These are phyloP conservation scores for Nipponia nippon DNA, from an alignment of 2,113 vertebrate species.

Conservation along the genomic window DNA sequence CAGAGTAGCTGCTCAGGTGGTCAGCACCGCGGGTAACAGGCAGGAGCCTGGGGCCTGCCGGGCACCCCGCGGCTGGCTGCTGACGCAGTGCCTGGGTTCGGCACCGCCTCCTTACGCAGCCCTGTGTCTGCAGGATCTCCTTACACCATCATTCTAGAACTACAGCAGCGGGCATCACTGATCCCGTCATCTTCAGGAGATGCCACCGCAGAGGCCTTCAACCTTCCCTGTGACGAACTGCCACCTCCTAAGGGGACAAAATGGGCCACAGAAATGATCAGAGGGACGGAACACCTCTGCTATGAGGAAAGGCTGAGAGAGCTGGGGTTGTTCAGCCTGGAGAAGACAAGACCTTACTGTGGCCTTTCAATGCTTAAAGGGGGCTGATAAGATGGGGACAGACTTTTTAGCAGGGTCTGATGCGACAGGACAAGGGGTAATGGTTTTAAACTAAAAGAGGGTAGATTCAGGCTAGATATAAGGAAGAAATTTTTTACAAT, in stretches of 20 bases:
- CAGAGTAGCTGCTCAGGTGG: not conserved
- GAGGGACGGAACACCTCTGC: no score
- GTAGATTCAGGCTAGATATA: no score
- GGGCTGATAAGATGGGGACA: no score
- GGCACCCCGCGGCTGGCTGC: not conserved
- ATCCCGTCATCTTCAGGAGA: not conserved
- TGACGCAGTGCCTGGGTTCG: not conserved
- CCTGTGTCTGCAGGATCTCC: not conserved
- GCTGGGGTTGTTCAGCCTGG: no score
- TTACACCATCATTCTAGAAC: not conserved
- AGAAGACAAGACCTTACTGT: no score
- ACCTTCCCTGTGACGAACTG: not conserved
- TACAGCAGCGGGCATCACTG: not conserved
- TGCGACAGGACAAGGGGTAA: no score
- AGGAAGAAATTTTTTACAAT: no score
- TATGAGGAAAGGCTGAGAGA: no score
- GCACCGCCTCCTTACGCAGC: fast-evolving
- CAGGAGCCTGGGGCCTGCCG: not conserved
- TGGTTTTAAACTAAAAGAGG: no score
- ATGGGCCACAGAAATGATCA: no score
- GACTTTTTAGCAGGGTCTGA: no score
- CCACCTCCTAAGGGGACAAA: not conserved
- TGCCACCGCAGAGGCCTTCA: fast-evolving
- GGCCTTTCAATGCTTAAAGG: no score
- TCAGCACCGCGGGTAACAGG: not conserved